A percentile compares a stretch with the other conserved stretches of the same genome.
Evolutionary conservation across 2,888 invertebrate species (phyloP).

Genomic region (Brachycybe producta): DNA sequence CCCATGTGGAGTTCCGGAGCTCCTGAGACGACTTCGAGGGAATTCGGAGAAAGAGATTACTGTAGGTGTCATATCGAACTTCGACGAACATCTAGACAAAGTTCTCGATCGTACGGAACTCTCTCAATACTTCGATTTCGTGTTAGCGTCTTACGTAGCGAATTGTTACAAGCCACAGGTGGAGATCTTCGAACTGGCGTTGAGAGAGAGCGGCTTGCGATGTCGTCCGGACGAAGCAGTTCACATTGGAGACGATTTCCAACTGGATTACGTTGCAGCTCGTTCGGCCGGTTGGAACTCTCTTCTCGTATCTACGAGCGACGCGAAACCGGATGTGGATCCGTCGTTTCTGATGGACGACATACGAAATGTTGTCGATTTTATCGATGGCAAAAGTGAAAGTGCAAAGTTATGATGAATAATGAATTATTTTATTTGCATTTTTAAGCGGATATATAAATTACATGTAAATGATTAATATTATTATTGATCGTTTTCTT

Average conservation of each 20-base stretch:
- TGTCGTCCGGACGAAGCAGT: slow-evolving; percentile 48
- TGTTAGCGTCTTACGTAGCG: slow-evolving; percentile 61
- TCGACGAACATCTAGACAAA: slow-evolving; percentile 61
- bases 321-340: no score
- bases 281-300: slow-evolving; percentile 62
- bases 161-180: slow-evolving; percentile 61
- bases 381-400: no score
- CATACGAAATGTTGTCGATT: no score
- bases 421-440: no score
- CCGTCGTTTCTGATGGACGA: no score
- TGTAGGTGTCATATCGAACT: slow-evolving; percentile 75
- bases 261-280: slow-evolving; percentile 66
- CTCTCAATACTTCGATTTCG: slow-evolving; percentile 60
- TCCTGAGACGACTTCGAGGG: slow-evolving; percentile 46
- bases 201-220: slow-evolving; percentile 29
- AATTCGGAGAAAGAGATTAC: slow-evolving; percentile 16
- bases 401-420: no score
- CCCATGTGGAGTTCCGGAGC: slow-evolving; percentile 48
- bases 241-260: slow-evolving; percentile 67
- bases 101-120: slow-evolving; percentile 53
- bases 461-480: no score
- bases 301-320: no score
- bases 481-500: no score
- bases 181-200: slow-evolving; percentile 54
- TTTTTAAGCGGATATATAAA: no score